These are phyloP conservation scores for Trichosurus vulpecula DNA, from an alignment of 2,797 vertebrate species.

Conservation along the genomic window DNA sequence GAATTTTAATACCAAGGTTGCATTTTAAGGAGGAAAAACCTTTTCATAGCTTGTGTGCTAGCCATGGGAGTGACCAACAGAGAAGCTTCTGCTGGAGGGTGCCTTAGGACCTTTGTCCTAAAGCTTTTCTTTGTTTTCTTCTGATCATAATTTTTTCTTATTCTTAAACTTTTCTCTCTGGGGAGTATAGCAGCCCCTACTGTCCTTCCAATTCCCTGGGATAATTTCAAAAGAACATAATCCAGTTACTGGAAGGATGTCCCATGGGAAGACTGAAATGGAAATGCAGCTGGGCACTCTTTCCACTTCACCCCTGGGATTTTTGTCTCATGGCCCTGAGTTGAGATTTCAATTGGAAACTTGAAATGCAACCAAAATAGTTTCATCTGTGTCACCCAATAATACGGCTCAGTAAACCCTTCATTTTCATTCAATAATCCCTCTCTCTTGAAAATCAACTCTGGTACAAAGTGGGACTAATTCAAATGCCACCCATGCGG, in stretches of 20 bases:
- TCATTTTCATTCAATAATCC: slow-evolving; percentile 43
- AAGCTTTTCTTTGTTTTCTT: neutral
- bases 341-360: slow-evolving; percentile 66
- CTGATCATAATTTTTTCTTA: neutral
- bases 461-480: slow-evolving; percentile 28
- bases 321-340: slow-evolving; percentile 39
- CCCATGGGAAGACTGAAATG: neutral
- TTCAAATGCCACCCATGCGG: neutral
- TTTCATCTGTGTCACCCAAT: slow-evolving; percentile 59
- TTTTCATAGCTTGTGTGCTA: neutral
- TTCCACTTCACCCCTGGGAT: slow-evolving; percentile 22
- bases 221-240: slow-evolving; percentile 22
- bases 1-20: neutral
- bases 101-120: neutral
- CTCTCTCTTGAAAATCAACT: slow-evolving; percentile 63
- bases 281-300: neutral
- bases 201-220: neutral
- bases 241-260: neutral
- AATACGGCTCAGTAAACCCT: slow-evolving; percentile 48
- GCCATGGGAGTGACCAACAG: neutral
- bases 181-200: neutral
- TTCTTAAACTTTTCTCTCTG: neutral
- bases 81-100: neutral
- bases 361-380: slow-evolving; percentile 51
- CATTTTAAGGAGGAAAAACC: neutral